Percentiles rank a stretch among this genome's conserved stretches.
Conservation (phyloP, 2,113 vertebrate genomes). For the Ctenomys sociabilis region DNA sequence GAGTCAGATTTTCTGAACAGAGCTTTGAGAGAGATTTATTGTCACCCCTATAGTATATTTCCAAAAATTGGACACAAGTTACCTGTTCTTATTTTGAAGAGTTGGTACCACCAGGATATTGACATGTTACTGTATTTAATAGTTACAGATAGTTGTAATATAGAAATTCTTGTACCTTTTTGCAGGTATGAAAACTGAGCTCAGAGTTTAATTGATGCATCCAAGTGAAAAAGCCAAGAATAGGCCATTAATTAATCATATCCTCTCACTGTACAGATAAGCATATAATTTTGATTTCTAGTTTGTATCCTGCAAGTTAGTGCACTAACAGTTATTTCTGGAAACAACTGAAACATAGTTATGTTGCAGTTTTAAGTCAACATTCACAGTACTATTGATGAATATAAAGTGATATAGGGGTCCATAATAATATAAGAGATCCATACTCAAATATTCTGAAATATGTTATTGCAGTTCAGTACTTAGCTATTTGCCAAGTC, state of each 20-base stretch:
- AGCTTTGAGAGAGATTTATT: slow-evolving; percentile 34
- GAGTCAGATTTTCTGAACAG: slow-evolving; percentile 53
- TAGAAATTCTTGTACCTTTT: slow-evolving; percentile 39
- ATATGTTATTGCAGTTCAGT: slow-evolving; percentile 20
- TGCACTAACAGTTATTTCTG: neutral
- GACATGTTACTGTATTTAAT: slow-evolving; percentile 43
- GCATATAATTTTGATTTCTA: slow-evolving; percentile 40
- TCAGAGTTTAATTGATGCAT: slow-evolving; percentile 34
- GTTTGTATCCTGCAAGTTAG: slow-evolving; percentile 15
- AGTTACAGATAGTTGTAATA: slow-evolving; percentile 13
- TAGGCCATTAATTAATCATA: neutral
- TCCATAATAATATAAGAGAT: slow-evolving; percentile 1
- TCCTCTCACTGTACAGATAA: slow-evolving; percentile 54
- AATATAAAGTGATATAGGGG: slow-evolving; percentile 40
- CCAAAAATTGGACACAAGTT: neutral
- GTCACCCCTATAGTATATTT: slow-evolving; percentile 19
- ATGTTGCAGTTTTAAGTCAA: slow-evolving; percentile 39
- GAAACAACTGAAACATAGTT: slow-evolving; percentile 37
- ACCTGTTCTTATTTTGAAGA: slow-evolving; percentile 31
- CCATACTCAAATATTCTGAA: slow-evolving; percentile 56
- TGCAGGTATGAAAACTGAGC: slow-evolving; percentile 13
- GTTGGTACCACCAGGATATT: slow-evolving; percentile 46
- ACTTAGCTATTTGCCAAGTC: neutral
- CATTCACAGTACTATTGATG: neutral
- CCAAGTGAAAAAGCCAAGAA: slow-evolving; percentile 56